phyloP scores from a whole-genome alignment of 2,113 vertebrate species.

The Shinisaurus crocodilurus region DNA sequence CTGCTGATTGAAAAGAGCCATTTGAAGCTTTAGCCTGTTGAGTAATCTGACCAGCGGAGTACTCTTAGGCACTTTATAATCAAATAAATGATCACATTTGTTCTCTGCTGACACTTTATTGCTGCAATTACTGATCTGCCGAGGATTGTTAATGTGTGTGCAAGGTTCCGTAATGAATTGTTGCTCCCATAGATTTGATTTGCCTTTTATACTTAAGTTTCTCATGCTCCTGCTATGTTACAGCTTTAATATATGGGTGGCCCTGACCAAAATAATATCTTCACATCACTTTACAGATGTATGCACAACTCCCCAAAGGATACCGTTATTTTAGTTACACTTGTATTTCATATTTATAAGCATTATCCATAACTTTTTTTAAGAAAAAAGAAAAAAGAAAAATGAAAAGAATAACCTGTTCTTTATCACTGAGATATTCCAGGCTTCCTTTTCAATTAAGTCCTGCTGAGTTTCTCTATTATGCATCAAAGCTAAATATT shows the following conservation, averaged over 20 bases:
- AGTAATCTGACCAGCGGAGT: conserved; percentile 66
- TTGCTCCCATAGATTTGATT: conserved; percentile 60
- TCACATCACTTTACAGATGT: neutral
- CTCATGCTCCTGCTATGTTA: conserved; percentile 41
- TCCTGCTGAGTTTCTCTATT: conserved; percentile 28
- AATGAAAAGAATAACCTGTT: neutral
- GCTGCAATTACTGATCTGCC: conserved; percentile 66
- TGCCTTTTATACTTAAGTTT: conserved; percentile 51
- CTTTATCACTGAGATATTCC: conserved; percentile 22
- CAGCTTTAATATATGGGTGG: conserved; percentile 21
- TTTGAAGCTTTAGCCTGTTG: conserved; percentile 58
- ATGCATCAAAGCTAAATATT: conserved; percentile 30
- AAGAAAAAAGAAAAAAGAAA: neutral
- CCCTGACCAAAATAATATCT: conserved; percentile 15
- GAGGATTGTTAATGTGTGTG: conserved; percentile 54
- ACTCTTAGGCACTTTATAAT: conserved; percentile 72
- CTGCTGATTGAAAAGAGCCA: conserved; percentile 72
- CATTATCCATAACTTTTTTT: conserved; percentile 3
- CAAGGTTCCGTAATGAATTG: conserved; percentile 57
- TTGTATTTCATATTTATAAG: conserved; percentile 5
- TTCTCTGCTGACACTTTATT: conserved; percentile 63
- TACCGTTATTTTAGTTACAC: conserved; percentile 22
- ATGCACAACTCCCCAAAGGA: neutral
- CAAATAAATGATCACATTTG: conserved; percentile 71
- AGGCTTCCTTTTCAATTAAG: conserved; percentile 28